A percentile compares a stretch with the other conserved stretches of the same genome.
phyloP scores from a whole-genome alignment of 2,797 vertebrate species.

The Dryobates pubescens region DNA sequence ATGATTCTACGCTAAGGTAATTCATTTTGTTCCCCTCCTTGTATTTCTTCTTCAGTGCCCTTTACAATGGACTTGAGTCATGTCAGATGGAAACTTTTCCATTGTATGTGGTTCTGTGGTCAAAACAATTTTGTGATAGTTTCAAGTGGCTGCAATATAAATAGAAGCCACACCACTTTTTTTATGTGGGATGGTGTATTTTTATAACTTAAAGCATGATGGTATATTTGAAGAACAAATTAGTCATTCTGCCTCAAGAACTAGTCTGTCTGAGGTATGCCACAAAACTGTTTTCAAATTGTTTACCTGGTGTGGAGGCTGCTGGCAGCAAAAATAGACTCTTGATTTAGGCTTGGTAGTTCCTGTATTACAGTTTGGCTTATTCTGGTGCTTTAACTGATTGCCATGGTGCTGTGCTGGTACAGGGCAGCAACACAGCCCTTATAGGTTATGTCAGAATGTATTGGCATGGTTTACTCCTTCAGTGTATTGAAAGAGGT shows the following conservation, averaged over 20 bases:
- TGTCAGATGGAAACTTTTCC: slow-evolving; percentile 54
- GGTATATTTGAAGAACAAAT: slow-evolving; percentile 70
- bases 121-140: slow-evolving; percentile 53
- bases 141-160: slow-evolving; percentile 59
- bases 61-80: slow-evolving; percentile 56
- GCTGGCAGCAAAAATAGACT: slow-evolving; percentile 49
- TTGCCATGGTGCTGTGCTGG: background rate
- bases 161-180: slow-evolving; percentile 54
- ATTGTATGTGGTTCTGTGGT: slow-evolving; percentile 55
- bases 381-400: background rate
- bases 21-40: background rate
- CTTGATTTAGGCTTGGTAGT: slow-evolving; percentile 33
- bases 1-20: background rate
- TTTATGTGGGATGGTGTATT: slow-evolving; percentile 60
- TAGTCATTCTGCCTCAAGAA: slow-evolving; percentile 67
- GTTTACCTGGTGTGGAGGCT: slow-evolving; percentile 63
- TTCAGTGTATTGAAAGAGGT: background rate
- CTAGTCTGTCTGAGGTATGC: slow-evolving; percentile 60
- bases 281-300: slow-evolving; percentile 64
- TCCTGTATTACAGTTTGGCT: background rate
- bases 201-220: slow-evolving; percentile 52
- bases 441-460: background rate
- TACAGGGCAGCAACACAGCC: background rate
- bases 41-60: background rate
- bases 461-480: background rate